Evolutionary conservation across 2,797 vertebrate species (phyloP).

Genomic region (Ceyx erithaca): DNA sequence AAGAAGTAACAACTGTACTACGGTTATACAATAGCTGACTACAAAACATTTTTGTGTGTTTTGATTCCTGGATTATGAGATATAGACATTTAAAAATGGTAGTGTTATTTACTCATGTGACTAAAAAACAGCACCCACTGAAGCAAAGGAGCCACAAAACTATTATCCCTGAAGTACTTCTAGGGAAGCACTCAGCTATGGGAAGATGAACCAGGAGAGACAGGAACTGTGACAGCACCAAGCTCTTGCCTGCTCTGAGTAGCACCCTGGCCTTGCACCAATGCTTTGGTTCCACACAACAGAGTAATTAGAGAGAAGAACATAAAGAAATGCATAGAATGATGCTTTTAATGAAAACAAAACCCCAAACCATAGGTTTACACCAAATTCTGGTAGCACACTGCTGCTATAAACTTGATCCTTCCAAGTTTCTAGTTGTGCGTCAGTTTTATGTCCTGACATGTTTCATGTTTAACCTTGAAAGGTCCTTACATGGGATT

Average conservation of each 20-base stretch:
- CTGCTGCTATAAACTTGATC: not conserved
- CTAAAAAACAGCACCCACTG: not conserved
- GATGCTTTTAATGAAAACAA: not conserved
- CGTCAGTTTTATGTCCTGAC: not conserved
- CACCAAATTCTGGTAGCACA: not conserved
- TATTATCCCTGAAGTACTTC: not conserved
- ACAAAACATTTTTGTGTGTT: not conserved
- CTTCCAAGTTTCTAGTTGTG: not conserved
- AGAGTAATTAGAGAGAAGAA: not conserved
- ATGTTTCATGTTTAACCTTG: not conserved
- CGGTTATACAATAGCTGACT: accelerated
- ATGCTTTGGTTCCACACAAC: not conserved
- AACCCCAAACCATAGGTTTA: not conserved
- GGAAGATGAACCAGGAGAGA: not conserved
- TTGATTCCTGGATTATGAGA: not conserved
- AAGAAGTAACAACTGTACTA: not conserved
- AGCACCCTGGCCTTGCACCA: not conserved
- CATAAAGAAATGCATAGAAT: not conserved
- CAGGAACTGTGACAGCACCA: not conserved
- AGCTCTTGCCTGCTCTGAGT: not conserved
- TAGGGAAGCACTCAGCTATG: not conserved
- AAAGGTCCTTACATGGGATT: not conserved
- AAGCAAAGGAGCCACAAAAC: not conserved
- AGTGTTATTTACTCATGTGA: not conserved
- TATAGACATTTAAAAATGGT: not conserved